Evolutionary conservation across 2,113 vertebrate genomes (phyloP).

Genomic region (Microcebus tavaratra): DNA sequence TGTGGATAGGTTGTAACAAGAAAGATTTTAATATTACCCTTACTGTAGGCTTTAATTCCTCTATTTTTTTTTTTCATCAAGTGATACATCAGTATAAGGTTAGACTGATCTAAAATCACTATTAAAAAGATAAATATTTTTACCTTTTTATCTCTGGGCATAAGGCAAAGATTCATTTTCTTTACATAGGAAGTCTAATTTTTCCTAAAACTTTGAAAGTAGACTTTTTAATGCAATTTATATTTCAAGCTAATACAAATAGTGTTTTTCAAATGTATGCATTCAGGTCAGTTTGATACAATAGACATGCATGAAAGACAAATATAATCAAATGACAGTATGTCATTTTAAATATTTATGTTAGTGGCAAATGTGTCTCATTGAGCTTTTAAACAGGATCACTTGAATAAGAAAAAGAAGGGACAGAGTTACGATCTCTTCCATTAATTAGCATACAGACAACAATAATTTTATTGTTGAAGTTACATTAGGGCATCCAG

Average conservation of each 20-base stretch:
- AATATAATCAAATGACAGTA: not conserved
- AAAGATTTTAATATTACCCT: not conserved
- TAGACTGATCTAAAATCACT: not conserved
- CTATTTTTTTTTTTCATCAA: not conserved
- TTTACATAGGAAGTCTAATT: slow-evolving; percentile 5
- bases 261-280: not conserved
- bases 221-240: not conserved
- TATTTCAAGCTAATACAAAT: not conserved
- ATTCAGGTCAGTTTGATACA: not conserved
- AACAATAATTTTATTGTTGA: not conserved
- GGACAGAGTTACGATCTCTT: not conserved
- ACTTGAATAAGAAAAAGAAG: not conserved
- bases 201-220: slow-evolving; percentile 13
- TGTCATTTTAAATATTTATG: not conserved
- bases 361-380: not conserved
- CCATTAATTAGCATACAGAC: not conserved
- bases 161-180: not conserved
- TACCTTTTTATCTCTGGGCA: not conserved
- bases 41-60: not conserved
- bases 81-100: not conserved
- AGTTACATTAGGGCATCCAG: not conserved
- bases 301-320: not conserved
- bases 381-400: not conserved
- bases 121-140: not conserved
- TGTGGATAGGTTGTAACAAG: not conserved